phyloP scores from a whole-genome alignment of 2,113 vertebrate genomes.

The Tachysurus fulvidraco region DNA sequence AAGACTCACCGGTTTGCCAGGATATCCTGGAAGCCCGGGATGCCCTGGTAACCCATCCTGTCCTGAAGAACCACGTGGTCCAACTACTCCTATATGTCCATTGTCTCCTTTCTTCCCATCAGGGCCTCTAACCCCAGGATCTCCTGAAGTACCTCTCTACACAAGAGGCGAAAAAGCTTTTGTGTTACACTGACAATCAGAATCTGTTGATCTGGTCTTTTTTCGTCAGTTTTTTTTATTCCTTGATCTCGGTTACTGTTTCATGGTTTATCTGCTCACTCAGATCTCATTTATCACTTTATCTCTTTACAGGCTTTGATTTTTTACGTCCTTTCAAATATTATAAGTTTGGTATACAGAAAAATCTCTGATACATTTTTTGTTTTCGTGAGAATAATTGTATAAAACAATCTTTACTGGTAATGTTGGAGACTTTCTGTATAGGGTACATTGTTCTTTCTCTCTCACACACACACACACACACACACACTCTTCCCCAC shows the following conservation, averaged over 20 bases:
- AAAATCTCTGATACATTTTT: not conserved
- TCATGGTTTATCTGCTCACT: not conserved
- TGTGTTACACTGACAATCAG: not conserved
- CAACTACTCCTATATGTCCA: slow-evolving; percentile 63
- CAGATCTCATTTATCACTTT: not conserved
- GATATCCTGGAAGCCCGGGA: slow-evolving; percentile 71
- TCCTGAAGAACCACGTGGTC: slow-evolving; percentile 69
- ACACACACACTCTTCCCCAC: no score
- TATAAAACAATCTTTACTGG: no score
- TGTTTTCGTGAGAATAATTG: no score
- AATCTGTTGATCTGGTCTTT: not conserved
- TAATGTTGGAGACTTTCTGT: no score
- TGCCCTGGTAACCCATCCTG: slow-evolving; percentile 71
- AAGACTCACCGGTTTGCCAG: slow-evolving; percentile 74
- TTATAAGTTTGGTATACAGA: not conserved
- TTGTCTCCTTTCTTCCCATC: slow-evolving; percentile 71
- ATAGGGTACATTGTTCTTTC: no score
- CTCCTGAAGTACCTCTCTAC: slow-evolving; percentile 69
- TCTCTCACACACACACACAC: no score
- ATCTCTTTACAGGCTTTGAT: not conserved
- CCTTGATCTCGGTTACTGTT: not conserved
- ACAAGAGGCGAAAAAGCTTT: not conserved
- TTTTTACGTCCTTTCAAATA: not conserved
- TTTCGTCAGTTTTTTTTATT: not conserved
- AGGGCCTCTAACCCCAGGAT: slow-evolving; percentile 62